Base-by-base conservation (phyloP, 2,888 invertebrate genomes). In the Pyrrhosoma nymphula region DNA sequence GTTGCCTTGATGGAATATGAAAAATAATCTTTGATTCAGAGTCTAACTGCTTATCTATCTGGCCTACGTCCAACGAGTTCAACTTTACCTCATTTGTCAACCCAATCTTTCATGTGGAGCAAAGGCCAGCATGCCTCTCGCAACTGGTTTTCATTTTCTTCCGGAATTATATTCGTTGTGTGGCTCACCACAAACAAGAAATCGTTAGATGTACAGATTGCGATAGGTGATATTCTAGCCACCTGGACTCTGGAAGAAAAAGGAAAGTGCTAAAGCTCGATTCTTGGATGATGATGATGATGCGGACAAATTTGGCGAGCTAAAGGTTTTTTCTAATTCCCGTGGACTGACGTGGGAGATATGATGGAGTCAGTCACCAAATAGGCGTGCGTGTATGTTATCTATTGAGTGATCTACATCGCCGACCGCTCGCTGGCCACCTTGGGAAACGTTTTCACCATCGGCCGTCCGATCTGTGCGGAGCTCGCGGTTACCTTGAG, bases 401-500 rank as follows among this genome's bases (percentile, higher is more conserved):
- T 82, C 82, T 47, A 4, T 47, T 35, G 14, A 30, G 12, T 35
- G 82, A 82, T 82, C 82, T 82, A n/a, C 35, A 16, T n/a, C 69
- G n/a, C 69, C 20, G n/a, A 69, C 69, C 26, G 8, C 69, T 14
- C 30, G 16, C 82, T 35, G 30, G 2, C 35, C 82, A 35, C 82
- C 82, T 82, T 89, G 89, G 89, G 55, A 89, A 89, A 56, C 55
- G 26, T 56, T 56, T 89, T 89, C 89, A 55, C 55, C 88, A 35
- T 39, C 39, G 39, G 39, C 16, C 88, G 18, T 18, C 26, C 26
- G 69, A 69, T 69, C 69, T 69, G 26, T 47, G 47, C n/a, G n/a
- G 69, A 82, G 82, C 35, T 30, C 10, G 55, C 55, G 89, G 55
- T 89, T 20, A 55, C 89, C 47, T 89, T 89, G 89, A 20, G 60